These are phyloP conservation scores for Chaetura pelagica DNA, from an alignment of 2,113 vertebrate genomes.

Conservation along the genomic window DNA sequence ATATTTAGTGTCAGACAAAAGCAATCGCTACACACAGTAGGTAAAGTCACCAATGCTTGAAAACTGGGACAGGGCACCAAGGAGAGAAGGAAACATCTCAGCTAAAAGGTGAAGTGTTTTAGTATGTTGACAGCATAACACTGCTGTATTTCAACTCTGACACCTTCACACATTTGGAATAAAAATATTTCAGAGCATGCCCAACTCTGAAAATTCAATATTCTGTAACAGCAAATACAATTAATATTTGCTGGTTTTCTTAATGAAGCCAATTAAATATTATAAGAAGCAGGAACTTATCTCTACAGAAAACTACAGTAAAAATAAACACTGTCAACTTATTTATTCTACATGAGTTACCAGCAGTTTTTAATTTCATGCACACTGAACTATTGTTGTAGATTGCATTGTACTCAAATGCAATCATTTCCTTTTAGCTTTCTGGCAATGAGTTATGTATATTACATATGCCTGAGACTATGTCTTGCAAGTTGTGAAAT, in stretches of 20 bases:
- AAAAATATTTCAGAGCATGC: background rate
- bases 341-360: slow-evolving; percentile 58
- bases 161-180: background rate
- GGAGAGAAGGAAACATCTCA: background rate
- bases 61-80: background rate
- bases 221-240: background rate
- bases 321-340: slow-evolving; percentile 61
- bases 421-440: slow-evolving; percentile 85
- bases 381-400: slow-evolving; percentile 81
- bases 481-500: slow-evolving; percentile 72
- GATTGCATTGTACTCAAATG: slow-evolving; percentile 84
- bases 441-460: slow-evolving; percentile 74
- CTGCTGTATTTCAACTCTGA: background rate
- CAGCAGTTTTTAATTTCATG: slow-evolving; percentile 83
- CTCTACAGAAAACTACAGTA: slow-evolving; percentile 36
- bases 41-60: background rate
- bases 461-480: slow-evolving; percentile 81
- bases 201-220: slow-evolving; percentile 17
- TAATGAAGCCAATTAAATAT: slow-evolving; percentile 43
- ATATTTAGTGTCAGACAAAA: background rate
- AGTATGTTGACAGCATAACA: background rate
- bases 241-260: slow-evolving; percentile 47
- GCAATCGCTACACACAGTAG: background rate
- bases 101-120: background rate
- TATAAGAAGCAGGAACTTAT: slow-evolving; percentile 31